These are phyloP conservation scores for Cheirogaleus medius DNA, from an alignment of 2,113 vertebrate genomes.

Conservation along the genomic window DNA sequence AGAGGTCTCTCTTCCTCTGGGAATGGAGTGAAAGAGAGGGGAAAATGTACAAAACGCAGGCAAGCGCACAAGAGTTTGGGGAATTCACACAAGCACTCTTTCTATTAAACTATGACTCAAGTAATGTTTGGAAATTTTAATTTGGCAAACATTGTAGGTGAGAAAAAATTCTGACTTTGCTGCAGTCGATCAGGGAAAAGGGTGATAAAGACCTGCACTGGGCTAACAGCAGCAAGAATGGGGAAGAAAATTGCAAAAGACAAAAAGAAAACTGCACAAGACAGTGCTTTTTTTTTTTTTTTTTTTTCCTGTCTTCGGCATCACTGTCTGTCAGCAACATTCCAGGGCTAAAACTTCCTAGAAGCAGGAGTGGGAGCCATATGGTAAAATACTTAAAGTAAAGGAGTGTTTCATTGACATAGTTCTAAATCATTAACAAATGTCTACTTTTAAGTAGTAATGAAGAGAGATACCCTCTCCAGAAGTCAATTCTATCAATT, in stretches of 20 bases:
- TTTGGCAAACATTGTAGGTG: background rate
- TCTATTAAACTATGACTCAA: background rate
- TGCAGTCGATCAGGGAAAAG: background rate
- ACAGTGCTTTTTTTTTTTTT: background rate
- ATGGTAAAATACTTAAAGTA: background rate
- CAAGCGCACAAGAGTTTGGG: accelerated
- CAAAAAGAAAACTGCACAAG: background rate
- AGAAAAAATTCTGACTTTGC: background rate
- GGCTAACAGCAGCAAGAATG: background rate
- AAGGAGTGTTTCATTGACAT: background rate
- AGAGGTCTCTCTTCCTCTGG: background rate
- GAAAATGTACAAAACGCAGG: background rate
- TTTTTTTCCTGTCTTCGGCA: background rate
- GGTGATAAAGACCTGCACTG: background rate
- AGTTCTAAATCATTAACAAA: background rate
- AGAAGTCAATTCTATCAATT: background rate
- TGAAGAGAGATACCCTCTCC: background rate
- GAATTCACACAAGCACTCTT: background rate
- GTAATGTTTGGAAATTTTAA: background rate
- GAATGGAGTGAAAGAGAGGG: background rate
- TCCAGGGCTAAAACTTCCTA: background rate
- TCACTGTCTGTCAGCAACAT: background rate
- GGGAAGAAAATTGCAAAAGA: background rate
- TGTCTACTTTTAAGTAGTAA: background rate
- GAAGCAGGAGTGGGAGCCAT: background rate